A percentile compares a stretch with the other conserved stretches of the same genome.
Evolutionary conservation across 2,113 vertebrate species (phyloP).

Genomic region (Alouatta palliata): DNA sequence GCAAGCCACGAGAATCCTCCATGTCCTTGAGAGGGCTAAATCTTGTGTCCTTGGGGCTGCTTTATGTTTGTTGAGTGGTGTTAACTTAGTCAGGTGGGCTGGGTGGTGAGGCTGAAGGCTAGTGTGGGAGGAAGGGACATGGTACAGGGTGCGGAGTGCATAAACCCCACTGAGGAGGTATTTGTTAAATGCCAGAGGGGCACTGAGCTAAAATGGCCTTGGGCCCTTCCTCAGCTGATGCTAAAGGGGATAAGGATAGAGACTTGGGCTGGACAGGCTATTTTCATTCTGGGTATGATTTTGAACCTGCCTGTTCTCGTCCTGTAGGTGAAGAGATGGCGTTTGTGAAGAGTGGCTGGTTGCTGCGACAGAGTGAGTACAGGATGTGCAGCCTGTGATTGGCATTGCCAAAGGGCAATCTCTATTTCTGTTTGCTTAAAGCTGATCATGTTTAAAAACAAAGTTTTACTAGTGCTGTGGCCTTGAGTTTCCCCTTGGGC

Average conservation of each 20-base stretch:
- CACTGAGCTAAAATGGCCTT: neutral
- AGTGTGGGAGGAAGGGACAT: neutral
- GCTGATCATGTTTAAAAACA: neutral
- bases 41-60: neutral
- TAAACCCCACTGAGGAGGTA: neutral
- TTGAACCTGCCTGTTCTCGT: conserved; percentile 47
- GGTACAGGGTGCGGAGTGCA: neutral
- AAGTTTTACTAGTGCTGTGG: neutral
- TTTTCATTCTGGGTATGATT: neutral
- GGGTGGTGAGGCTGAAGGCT: neutral
- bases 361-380: conserved; percentile 88
- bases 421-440: neutral
- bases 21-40: neutral
- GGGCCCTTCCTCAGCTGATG: neutral
- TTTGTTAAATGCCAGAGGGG: neutral
- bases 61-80: neutral
- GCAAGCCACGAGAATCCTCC: neutral
- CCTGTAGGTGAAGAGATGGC: conserved; percentile 81
- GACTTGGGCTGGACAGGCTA: neutral
- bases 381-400: neutral
- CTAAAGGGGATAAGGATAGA: neutral
- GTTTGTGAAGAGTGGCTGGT: conserved; percentile 88
- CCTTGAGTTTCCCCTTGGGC: neutral
- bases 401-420: neutral
- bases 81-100: neutral